phyloP scores from a whole-genome alignment of 2,113 vertebrate genomes.

The Serinus canaria region DNA sequence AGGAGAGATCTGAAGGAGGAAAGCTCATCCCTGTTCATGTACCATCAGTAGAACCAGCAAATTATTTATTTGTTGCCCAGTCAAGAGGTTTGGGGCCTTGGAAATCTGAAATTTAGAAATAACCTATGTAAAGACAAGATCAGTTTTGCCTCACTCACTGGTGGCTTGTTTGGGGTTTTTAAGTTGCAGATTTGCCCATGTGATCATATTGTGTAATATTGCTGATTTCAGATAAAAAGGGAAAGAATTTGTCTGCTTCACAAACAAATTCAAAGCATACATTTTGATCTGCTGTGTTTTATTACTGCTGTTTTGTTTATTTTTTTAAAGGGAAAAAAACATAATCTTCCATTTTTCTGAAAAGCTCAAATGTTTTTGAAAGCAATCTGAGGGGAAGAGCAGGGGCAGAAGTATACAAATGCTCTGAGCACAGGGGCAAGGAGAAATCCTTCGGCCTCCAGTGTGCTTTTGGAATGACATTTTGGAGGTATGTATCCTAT shows the following conservation, averaged over 20 bases:
- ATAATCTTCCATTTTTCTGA: neutral
- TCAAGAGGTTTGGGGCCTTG: neutral
- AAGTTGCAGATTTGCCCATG: neutral
- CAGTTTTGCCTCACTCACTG: neutral
- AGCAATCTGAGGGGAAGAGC: neutral
- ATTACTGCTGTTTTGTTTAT: neutral
- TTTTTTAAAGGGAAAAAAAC: rapidly evolving
- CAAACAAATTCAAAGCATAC: neutral
- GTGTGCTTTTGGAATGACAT: neutral
- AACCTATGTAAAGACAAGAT: rapidly evolving
- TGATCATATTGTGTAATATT: neutral
- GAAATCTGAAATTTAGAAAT: neutral
- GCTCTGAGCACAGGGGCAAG: neutral
- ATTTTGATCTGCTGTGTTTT: neutral
- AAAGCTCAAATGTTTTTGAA: neutral
- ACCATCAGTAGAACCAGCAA: neutral
- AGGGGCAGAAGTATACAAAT: neutral
- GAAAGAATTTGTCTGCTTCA: neutral
- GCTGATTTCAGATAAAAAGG: neutral
- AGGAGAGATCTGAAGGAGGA: neutral
- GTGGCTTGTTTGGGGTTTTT: neutral
- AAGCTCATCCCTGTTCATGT: neutral
- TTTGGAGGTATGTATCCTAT: neutral
- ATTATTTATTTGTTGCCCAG: neutral
- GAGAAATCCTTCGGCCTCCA: neutral